Evolutionary conservation across 2,888 invertebrate species (phyloP).

Genomic region (Athalia rosae): DNA sequence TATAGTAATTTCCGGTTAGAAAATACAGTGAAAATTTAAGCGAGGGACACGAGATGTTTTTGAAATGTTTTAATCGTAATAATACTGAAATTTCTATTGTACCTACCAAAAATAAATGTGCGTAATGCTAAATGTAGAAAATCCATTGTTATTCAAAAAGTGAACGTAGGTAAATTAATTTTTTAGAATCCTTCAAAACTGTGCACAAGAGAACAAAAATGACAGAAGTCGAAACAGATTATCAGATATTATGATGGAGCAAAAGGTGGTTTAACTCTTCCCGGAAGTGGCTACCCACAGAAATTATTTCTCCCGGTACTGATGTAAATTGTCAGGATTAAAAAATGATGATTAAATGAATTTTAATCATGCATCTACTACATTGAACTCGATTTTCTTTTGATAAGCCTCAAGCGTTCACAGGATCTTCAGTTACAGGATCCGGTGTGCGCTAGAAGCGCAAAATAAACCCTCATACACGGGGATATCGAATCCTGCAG

Average conservation of each 20-base stretch:
- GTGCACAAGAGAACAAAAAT: background rate
- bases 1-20: too few relatives aligned
- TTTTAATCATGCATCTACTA: constrained; percentile 14
- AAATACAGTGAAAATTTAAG: too few relatives aligned
- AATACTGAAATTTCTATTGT: too few relatives aligned
- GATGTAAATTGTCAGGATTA: background rate
- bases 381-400: constrained; percentile 10
- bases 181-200: too few relatives aligned
- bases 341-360: constrained; percentile 16
- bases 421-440: background rate
- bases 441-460: constrained; percentile 4
- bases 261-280: too few relatives aligned
- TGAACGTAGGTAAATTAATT: too few relatives aligned
- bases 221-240: background rate
- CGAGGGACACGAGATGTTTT: too few relatives aligned
- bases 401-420: constrained; percentile 8
- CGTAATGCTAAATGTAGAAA: too few relatives aligned
- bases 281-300: background rate
- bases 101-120: too few relatives aligned
- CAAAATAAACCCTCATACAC: background rate
- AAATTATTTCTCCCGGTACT: background rate
- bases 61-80: too few relatives aligned
- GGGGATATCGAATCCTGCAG: background rate
- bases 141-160: too few relatives aligned
- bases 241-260: background rate